phyloP scores from a whole-genome alignment of 1,140 invertebrate genomes.

The Rhyacophila brunnea region DNA sequence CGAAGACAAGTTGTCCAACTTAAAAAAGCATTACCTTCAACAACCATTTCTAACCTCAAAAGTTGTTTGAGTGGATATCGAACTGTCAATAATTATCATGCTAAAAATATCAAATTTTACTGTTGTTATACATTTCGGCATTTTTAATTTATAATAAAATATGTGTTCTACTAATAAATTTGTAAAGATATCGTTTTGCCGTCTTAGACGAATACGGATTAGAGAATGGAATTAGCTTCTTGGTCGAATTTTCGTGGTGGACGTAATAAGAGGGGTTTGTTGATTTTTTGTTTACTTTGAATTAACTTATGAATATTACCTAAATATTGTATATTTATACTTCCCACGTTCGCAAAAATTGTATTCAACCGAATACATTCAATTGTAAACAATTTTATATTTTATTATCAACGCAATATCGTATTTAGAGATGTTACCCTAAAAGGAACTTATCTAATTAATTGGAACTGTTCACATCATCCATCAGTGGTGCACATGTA shows the following conservation, averaged over 20 bases:
- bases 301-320: background rate
- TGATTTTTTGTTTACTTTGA: conserved; percentile 5
- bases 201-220: conserved; percentile 15
- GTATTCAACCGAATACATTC: background rate
- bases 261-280: conserved; percentile 46
- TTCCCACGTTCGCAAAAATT: too few species aligned
- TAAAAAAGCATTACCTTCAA: background rate
- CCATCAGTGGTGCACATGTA: too few species aligned
- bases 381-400: background rate
- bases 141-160: conserved; percentile 13
- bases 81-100: conserved; percentile 26
- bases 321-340: too few species aligned
- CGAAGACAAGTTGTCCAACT: background rate
- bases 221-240: conserved; percentile 47
- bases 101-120: conserved; percentile 8
- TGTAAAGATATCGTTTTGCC: conserved; percentile 6
- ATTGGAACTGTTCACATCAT: too few species aligned
- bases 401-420: background rate
- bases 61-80: conserved; percentile 10
- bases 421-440: background rate
- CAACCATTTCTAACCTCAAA: conserved; percentile 20
- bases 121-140: conserved; percentile 1
- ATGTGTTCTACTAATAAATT: conserved; percentile 13
- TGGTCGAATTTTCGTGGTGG: conserved; percentile 47
- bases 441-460: background rate